phyloP scores from a whole-genome alignment of 2,113 vertebrate species.

The Rallus limicola region DNA sequence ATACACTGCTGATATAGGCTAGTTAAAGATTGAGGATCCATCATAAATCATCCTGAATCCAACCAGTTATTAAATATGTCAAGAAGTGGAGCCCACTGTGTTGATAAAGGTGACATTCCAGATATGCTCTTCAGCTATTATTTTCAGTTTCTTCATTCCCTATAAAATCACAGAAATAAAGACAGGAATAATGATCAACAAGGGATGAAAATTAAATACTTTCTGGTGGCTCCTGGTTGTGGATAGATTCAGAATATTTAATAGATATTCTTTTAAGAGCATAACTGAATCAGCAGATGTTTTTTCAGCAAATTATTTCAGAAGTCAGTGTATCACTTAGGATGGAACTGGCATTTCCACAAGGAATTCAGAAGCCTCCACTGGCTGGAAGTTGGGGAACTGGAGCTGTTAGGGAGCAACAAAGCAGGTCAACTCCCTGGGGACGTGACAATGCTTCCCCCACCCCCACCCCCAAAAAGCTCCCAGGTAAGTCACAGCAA shows the following conservation, averaged over 20 bases:
- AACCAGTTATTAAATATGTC: slow-evolving; percentile 13
- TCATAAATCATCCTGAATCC: slow-evolving; percentile 38
- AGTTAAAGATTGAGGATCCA: neutral
- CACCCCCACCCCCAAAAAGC: no score
- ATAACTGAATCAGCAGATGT: neutral
- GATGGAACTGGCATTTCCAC: neutral
- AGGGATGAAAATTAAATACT: neutral
- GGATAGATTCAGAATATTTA: neutral
- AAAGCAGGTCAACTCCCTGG: neutral
- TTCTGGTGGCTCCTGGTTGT: neutral
- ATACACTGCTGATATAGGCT: neutral
- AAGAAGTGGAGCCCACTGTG: neutral
- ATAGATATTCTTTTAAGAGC: neutral
- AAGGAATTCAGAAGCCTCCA: neutral
- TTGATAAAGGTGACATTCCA: neutral
- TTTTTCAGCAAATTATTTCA: neutral
- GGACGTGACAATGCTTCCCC: no score
- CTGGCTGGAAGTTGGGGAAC: neutral
- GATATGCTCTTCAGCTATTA: neutral
- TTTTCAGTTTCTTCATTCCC: neutral
- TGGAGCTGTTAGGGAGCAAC: neutral
- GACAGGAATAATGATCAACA: neutral
- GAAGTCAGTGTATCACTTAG: neutral
- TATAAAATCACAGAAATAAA: neutral
- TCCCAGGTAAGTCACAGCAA: no score